Conservation (phyloP, 1,140 invertebrate species). For the Drosophila ogumai region DNA sequence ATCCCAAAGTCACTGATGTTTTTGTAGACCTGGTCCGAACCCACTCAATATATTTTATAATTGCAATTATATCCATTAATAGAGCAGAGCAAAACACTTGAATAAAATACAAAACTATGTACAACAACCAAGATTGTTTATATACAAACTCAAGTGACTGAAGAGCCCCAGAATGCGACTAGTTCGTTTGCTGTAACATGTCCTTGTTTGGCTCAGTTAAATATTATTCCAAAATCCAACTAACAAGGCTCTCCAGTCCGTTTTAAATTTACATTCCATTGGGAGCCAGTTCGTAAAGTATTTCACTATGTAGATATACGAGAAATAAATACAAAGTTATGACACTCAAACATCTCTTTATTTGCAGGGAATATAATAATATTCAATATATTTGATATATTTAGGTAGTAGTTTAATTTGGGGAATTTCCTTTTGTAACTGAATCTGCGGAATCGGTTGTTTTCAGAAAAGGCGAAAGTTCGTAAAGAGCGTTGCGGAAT, state of each 20-base stretch:
- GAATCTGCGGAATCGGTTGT: neutral
- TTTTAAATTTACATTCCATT: slow-evolving; percentile 50
- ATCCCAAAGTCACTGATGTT: slow-evolving; percentile 1
- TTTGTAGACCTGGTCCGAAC: slow-evolving; percentile 8
- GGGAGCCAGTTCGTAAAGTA: slow-evolving; percentile 52
- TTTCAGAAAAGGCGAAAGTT: too few species aligned
- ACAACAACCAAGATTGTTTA: slow-evolving; percentile 46
- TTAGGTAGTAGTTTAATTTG: neutral
- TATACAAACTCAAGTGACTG: slow-evolving; percentile 11
- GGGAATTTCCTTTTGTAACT: neutral
- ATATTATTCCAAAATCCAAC: slow-evolving; percentile 19
- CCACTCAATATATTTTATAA: slow-evolving; percentile 28
- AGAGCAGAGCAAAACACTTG: slow-evolving; percentile 69
- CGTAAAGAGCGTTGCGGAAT: neutral
- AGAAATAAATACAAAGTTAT: slow-evolving; percentile 59
- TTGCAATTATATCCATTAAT: slow-evolving; percentile 27
- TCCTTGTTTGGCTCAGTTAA: slow-evolving; percentile 16
- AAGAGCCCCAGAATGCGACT: neutral
- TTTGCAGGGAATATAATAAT: neutral
- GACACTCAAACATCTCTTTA: slow-evolving; percentile 10
- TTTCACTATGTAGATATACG: slow-evolving; percentile 58
- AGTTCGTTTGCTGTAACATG: slow-evolving; percentile 1
- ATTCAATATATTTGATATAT: neutral
- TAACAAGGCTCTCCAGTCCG: slow-evolving; percentile 44
- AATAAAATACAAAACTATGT: slow-evolving; percentile 82